A percentile compares a stretch with the other conserved stretches of the same genome.
phyloP scores from a whole-genome alignment of 2,888 invertebrate genomes.

The Craniophora ligustri region DNA sequence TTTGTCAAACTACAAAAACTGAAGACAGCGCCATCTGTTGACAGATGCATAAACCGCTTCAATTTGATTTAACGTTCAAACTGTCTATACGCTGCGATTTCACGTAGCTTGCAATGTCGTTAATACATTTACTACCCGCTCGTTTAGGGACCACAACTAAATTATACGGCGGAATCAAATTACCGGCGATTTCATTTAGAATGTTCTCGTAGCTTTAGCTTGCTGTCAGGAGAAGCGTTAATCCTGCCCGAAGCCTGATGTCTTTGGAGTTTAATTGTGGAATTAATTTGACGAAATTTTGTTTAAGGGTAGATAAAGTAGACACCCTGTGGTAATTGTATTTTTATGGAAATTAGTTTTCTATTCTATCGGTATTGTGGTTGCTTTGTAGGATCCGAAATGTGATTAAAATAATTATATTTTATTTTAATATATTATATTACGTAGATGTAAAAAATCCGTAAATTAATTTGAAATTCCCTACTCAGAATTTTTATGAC shows the following conservation, averaged over 20 bases:
- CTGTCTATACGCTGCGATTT: conserved; percentile 3
- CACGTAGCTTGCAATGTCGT: conserved; percentile 25
- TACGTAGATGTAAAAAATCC: no score
- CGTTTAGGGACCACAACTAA: conserved; percentile 45
- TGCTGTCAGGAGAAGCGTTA: conserved; percentile 26
- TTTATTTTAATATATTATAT: no score
- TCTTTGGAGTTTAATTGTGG: conserved; percentile 39
- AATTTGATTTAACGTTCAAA: background rate
- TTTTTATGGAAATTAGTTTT: conserved; percentile 10
- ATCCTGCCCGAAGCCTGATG: conserved; percentile 22
- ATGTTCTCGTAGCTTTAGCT: conserved; percentile 44
- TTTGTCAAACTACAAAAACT: background rate
- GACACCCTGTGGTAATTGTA: conserved; percentile 6
- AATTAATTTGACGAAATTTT: conserved; percentile 30
- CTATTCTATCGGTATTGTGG: no score
- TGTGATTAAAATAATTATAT: no score
- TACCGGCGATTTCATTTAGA: conserved; percentile 59
- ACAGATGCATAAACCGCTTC: background rate
- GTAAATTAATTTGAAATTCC: no score
- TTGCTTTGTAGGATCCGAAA: no score
- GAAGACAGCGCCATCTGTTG: conserved; percentile 30
- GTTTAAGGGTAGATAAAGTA: conserved; percentile 10
- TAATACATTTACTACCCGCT: conserved; percentile 35
- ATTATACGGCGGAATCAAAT: conserved; percentile 59
- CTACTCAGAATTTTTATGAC: no score